Evolutionary conservation across 2,888 invertebrate genomes (phyloP), one percentile per base, ranked within the genome.

Genomic region (Hydrotaea cyrtoneurina): DNA sequence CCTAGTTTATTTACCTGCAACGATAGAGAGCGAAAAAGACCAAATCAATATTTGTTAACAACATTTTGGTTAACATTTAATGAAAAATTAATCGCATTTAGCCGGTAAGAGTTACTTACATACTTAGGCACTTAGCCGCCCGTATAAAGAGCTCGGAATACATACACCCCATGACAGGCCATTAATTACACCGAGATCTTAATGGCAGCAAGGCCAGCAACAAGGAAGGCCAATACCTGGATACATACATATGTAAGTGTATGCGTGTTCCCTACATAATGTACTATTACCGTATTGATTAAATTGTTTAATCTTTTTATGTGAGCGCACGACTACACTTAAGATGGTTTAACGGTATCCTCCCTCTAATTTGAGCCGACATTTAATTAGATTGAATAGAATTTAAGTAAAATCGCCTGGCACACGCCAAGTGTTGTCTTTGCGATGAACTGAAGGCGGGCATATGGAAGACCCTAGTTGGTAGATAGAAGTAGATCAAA

Each of bases 21-120:
- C n/a, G n/a, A 5, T 15, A 50, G 21, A 55, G 55, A 55, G 21
- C 21, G 10, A 21, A 55, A 55, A 55, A 55, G n/a, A n/a, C 13
- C 2, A 17, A 19, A n/a, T 4, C 15, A 55, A 55, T 21, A 31
- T 31, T 31, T 31, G 5, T 55, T 55, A 55, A 19, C 17, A 17
- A 17, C 7, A 55, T 55, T 55, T 55, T 21, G 55, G 55, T 55
- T 55, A 55, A 55, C 11, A 21, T 21, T 55, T 55, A 55, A 55
- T 55, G 55, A 21, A 55, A 55, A 55, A 55, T 21, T 55, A 55
- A 55, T 55, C 55, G n/a, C 55, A 55, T 55, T 55, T 55, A 55
- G 21, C 21, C 55, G 1, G 3, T 7, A 31, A 2, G 3, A 31
- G 31, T 2, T 10, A 36, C 8, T 53, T 19, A 55, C 13, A 55